Conservation (phyloP, 2,113 vertebrate genomes). For the Delphinus delphis region DNA sequence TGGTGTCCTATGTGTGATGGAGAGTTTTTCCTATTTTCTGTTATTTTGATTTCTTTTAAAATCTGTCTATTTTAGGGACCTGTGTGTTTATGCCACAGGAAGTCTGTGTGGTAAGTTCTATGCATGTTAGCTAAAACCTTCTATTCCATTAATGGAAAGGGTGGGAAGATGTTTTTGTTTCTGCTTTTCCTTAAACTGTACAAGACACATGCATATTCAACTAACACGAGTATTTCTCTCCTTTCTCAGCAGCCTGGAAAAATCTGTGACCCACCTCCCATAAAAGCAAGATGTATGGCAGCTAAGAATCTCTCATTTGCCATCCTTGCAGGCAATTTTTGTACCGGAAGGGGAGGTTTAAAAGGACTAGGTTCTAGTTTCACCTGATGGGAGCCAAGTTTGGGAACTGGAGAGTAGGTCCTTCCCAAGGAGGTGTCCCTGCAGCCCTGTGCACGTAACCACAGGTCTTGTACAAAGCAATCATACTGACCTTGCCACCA, state of each 20-base stretch:
- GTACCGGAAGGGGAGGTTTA: neutral
- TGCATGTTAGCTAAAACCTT: neutral
- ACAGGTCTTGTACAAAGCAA: neutral
- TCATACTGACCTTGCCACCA: neutral
- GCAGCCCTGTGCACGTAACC: too few species aligned
- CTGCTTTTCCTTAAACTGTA: neutral
- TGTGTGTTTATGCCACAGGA: neutral
- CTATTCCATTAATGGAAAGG: neutral
- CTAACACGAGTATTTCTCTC: neutral
- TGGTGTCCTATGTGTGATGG: neutral
- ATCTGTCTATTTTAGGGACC: neutral
- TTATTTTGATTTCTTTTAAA: constrained; percentile 11
- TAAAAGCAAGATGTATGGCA: neutral
- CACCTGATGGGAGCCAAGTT: neutral
- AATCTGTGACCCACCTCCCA: neutral
- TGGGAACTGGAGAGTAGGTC: neutral
- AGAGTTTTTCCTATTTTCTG: neutral
- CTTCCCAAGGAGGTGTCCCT: neutral
- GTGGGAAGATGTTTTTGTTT: neutral
- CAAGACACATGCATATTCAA: neutral
- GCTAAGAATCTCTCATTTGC: neutral
- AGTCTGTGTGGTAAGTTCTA: neutral
- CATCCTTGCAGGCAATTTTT: neutral
- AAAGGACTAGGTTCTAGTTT: neutral
- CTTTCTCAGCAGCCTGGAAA: neutral